Evolutionary conservation across 2,888 invertebrate genomes (phyloP), one percentile per base, ranked within the genome.

Genomic region (Eurois occulta): DNA sequence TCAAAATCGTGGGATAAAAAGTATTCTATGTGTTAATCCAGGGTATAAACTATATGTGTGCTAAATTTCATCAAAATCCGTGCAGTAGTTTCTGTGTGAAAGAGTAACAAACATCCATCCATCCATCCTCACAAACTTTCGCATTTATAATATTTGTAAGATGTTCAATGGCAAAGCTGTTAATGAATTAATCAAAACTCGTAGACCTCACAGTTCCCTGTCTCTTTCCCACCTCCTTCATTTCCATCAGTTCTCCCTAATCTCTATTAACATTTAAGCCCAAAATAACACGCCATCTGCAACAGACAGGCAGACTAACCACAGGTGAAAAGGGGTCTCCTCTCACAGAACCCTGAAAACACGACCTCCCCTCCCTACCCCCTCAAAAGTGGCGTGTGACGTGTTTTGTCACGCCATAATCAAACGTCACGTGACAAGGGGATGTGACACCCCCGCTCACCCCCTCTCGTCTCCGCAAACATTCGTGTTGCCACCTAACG

Each of bases 391-490:
- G 91, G 90, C 89, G 90, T 87, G 89, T 89, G 90, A 90, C 92
- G 91, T 94, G 93, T 94, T 92, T 92, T 92, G 94, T 94, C 94
- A 93, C 92, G 94, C 90, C 89, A 90, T 88, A 88, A 88, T 88
- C 88, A 88, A 88, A 88, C 86, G 89, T 88, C 88, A 88, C 91
- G 91, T 90, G 91, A 88, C 86, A 85, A 86, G 88, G 88, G 88
- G 86, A 85, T 81, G 72, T 69, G 72, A 75, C 76, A 38, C 52
- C 69, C 80, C 70, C 66, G 76, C 65, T 46, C 8, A n/a, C 35
- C 72, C 70, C 69, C 74, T 38, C 86, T 81, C 78, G 86, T 88
- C 88, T 86, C 82, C 86, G 89, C 89, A 92, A 92, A 92, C 91
- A 90, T 90, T 90, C 89, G 88, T 87, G 90, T 85, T 90, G 75